Evolutionary conservation across 2,888 invertebrate species (phyloP).

Genomic region (Protonemura montana): DNA sequence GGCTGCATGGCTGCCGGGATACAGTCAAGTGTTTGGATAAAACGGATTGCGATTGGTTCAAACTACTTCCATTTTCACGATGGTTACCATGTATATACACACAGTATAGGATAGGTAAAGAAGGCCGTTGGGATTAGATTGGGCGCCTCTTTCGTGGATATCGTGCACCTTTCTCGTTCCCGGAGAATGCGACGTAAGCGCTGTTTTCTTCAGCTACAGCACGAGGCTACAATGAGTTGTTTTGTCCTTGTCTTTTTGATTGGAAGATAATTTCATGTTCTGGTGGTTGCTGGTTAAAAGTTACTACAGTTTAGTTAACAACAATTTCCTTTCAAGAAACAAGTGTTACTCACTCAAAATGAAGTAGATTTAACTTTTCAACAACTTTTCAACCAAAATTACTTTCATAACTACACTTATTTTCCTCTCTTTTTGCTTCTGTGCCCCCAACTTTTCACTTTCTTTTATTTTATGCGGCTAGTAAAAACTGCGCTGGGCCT

Average conservation of each 20-base stretch:
- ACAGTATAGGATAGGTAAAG: neutral
- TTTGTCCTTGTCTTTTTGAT: neutral
- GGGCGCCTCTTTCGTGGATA: neutral
- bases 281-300: neutral
- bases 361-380: neutral
- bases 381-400: constrained; percentile 12
- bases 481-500: neutral
- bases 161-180: neutral
- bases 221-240: neutral
- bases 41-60: constrained; percentile 47
- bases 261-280: neutral
- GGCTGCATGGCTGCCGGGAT: constrained; percentile 19
- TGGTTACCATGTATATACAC: neutral
- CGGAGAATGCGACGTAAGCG: neutral
- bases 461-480: neutral
- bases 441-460: neutral
- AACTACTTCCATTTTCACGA: constrained; percentile 24
- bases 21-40: constrained; percentile 48
- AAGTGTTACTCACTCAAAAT: neutral
- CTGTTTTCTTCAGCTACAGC: neutral
- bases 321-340: neutral
- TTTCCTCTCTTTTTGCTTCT: neutral
- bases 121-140: neutral
- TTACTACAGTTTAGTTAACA: neutral
- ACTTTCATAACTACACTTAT: neutral